Base-by-base conservation (phyloP, 1,140 invertebrate genomes). In the Micrasema longulum region DNA sequence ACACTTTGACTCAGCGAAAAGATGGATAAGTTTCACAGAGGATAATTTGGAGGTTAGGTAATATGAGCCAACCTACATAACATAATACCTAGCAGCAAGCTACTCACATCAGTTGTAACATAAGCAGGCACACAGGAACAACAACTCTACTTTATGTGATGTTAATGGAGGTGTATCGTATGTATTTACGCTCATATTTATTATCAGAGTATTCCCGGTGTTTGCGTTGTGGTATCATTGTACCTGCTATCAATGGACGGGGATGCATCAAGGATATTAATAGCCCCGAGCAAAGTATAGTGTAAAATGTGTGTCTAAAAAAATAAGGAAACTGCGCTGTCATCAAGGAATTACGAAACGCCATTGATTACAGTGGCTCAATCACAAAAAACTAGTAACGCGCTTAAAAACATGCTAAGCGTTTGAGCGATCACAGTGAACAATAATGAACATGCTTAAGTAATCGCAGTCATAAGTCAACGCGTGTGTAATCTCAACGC, bases 31-130 rank as follows among this genome's bases (percentile, higher is more conserved):
- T 45, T 45, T 6, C n/a, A 3, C n/a, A 12, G 43, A 1, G 57
- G 57, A 63, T 63, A 63, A 63, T 63, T 63, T 43, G 57, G 36
- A 43, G 57, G 16, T 63, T 63, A 38, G 57, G 57, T 43, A 63
- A 63, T n/a, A 12, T 14, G 57, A 63, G 20, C n/a, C n/a, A n/a
- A n/a, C n/a, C n/a, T n/a, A n/a, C n/a, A n/a, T n/a, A n/a, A n/a
- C n/a, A n/a, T n/a, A n/a, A n/a, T n/a, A n/a, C n/a, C n/a, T n/a
- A n/a, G n/a, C n/a, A n/a, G n/a, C n/a, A n/a, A 41, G 36, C 18
- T 22, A 9, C 57, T n/a, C 12, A 38, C 57, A 23, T 10, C 22
- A 38, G 38, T 26, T 62, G 57, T 63, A 63, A 63, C 41, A 1
- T 6, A 45, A 63, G 57, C n/a, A 12, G 57, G 36, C 57, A 38